Evolutionary conservation across 1,140 invertebrate species (phyloP).

Genomic region (Drosophila lacertosa): DNA sequence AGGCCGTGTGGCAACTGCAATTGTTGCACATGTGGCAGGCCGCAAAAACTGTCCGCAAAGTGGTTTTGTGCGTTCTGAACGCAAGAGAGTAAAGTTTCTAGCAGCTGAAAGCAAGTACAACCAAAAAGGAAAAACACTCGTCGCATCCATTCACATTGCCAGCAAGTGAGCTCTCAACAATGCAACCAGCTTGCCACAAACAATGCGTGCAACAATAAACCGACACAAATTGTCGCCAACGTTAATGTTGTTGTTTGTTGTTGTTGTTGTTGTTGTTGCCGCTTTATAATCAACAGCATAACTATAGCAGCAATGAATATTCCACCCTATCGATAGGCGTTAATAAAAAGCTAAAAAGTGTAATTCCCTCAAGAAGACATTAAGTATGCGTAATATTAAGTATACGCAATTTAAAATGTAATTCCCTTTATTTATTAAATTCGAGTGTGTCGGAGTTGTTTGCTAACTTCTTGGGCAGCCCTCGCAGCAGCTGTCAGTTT

Average conservation of each 20-base stretch:
- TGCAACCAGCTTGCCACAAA: background rate
- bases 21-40: constrained; percentile 11
- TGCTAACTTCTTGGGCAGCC: constrained; percentile 4
- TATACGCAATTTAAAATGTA: no score
- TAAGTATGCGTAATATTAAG: no score
- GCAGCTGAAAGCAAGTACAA: constrained; percentile 6
- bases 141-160: background rate
- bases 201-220: constrained; percentile 4
- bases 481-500: constrained; percentile 11
- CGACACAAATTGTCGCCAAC: background rate
- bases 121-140: background rate
- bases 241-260: background rate
- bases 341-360: no score
- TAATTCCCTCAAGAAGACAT: no score
- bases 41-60: background rate
- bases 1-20: constrained; percentile 1
- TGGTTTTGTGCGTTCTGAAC: background rate
- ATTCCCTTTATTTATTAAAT: no score
- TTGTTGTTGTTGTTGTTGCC: background rate
- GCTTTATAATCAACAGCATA: background rate
- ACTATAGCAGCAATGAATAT: background rate
- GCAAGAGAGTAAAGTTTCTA: background rate
- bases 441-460: no score
- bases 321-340: constrained; percentile 3
- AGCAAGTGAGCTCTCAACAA: background rate